Conservation (phyloP, 2,888 invertebrate species). For the Altica lythri region DNA sequence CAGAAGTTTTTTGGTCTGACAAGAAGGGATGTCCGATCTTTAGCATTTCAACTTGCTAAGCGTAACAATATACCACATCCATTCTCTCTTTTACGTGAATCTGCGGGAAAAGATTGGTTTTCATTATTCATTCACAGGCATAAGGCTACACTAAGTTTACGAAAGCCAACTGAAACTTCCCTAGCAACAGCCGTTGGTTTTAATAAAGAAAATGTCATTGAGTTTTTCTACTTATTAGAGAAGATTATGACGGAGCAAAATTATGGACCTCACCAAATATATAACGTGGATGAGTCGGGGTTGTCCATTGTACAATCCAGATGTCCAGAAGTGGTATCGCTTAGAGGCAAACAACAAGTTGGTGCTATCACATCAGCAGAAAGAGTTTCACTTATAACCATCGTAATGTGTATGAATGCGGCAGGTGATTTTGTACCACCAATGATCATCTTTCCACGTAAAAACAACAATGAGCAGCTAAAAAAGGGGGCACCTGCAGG, state of each 20-base stretch:
- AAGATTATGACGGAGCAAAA: constrained; percentile 19
- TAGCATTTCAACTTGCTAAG: constrained; percentile 30
- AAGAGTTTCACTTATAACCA: constrained; percentile 15
- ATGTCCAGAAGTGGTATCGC: no score
- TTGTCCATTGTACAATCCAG: constrained; percentile 24
- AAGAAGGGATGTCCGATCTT: constrained; percentile 24
- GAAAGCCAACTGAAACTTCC: constrained; percentile 30
- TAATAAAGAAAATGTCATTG: constrained; percentile 24
- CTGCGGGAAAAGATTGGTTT: constrained; percentile 33
- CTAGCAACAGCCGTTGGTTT: constrained; percentile 27
- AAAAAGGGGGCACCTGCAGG: constrained; percentile 4
- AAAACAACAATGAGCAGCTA: not conserved
- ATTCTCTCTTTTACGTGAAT: constrained; percentile 24
- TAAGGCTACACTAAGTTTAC: constrained; percentile 22
- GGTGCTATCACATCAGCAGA: constrained; percentile 18
- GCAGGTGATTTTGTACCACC: constrained; percentile 14
- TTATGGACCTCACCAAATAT: constrained; percentile 19
- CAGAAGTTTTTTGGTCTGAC: constrained; percentile 30
- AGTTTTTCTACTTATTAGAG: constrained; percentile 27
- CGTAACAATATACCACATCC: constrained; percentile 25
- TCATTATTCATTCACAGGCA: constrained; percentile 26
- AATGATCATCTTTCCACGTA: constrained; percentile 8
- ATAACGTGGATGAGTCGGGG: constrained; percentile 27
- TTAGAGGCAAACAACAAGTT: constrained; percentile 23
- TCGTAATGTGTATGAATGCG: constrained; percentile 9